Evolutionary conservation across 2,888 invertebrate species (phyloP).

Genomic region (Tridacna crocea): DNA sequence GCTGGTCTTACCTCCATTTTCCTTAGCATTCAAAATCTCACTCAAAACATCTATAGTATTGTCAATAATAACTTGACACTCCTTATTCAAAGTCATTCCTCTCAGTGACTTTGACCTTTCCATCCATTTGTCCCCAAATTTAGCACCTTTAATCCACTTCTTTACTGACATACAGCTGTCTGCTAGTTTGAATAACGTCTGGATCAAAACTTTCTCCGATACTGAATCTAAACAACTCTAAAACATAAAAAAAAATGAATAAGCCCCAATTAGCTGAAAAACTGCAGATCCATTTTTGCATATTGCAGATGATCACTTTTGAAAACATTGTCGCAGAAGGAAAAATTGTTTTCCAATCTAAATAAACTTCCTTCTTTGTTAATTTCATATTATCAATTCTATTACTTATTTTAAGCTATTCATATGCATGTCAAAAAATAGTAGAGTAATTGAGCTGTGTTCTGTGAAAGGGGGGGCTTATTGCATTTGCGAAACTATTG

Average conservation of each 20-base stretch:
- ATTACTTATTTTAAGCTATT: too few species aligned
- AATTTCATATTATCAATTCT: too few species aligned
- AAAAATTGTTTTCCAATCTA: too few species aligned
- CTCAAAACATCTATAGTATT: conserved; percentile 23
- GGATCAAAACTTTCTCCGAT: conserved; percentile 61
- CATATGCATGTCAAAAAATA: too few species aligned
- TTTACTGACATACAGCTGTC: conserved; percentile 35
- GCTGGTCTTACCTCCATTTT: conserved; percentile 9
- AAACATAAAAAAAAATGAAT: conserved; percentile 15
- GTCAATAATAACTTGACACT: conserved; percentile 28
- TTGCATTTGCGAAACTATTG: too few species aligned
- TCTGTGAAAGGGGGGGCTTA: too few species aligned
- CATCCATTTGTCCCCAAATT: conserved; percentile 69
- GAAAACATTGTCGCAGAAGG: too few species aligned
- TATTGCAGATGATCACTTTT: too few species aligned
- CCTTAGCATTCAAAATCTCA: conserved; percentile 1
- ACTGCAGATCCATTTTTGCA: too few species aligned
- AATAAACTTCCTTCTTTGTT: too few species aligned
- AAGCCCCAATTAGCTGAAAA: not conserved
- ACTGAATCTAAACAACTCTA: conserved; percentile 62
- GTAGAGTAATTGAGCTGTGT: too few species aligned
- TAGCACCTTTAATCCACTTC: conserved; percentile 68
- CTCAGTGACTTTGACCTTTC: conserved; percentile 67
- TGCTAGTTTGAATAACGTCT: conserved; percentile 55
- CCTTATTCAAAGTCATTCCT: conserved; percentile 47